phyloP scores from a whole-genome alignment of 1,140 invertebrate species.

The Bombus superbus region DNA sequence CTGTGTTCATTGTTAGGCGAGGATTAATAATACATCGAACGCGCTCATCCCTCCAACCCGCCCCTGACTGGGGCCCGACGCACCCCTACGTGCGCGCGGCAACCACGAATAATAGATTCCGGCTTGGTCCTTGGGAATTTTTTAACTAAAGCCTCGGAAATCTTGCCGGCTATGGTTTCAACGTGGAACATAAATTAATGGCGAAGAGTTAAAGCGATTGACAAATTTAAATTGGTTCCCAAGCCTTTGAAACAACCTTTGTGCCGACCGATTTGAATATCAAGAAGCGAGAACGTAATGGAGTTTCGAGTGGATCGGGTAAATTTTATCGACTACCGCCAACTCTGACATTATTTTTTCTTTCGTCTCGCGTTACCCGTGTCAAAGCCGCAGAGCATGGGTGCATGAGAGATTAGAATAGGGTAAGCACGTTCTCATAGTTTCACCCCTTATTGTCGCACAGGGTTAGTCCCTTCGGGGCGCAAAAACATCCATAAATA shows the following conservation, averaged over 20 bases:
- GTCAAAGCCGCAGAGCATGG: constrained; percentile 64
- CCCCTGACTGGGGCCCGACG: neutral
- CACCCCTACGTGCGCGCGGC: no score
- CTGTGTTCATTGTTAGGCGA: constrained; percentile 67
- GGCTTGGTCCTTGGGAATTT: constrained; percentile 13
- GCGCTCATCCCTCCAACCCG: constrained; percentile 27
- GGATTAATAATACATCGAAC: constrained; percentile 73
- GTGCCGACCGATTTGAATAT: neutral
- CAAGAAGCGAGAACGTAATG: neutral
- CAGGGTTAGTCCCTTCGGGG: constrained; percentile 58
- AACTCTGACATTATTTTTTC: constrained; percentile 15
- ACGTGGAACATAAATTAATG: neutral
- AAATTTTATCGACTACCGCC: neutral
- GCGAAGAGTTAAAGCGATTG: neutral
- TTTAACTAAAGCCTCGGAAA: constrained; percentile 9
- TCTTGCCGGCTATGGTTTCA: neutral
- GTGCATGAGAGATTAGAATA: constrained; percentile 74
- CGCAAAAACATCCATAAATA: constrained; percentile 71
- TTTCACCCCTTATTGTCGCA: constrained; percentile 40
- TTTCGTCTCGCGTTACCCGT: constrained; percentile 51
- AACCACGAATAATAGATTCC: constrained; percentile 25
- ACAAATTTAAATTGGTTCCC: neutral
- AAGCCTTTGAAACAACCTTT: neutral
- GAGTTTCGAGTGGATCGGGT: neutral
- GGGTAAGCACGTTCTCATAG: constrained; percentile 64